Base-by-base conservation (phyloP, 2,113 vertebrate species). In the Pitta sordida region DNA sequence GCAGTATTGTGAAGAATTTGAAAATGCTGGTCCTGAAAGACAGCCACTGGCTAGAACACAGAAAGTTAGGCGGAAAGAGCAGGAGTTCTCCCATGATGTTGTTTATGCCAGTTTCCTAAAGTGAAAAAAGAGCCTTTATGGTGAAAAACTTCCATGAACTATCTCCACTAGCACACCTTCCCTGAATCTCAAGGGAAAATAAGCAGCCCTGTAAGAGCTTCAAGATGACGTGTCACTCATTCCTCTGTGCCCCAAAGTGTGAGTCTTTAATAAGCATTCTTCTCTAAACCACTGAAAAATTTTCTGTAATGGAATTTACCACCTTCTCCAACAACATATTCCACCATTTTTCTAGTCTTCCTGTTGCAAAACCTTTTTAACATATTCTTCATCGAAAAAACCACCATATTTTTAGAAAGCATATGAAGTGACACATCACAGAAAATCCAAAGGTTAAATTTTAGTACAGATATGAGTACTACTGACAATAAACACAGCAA, bases 81-180 rank as follows among this genome's bases (percentile, higher is more conserved):
- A 64, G 4, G 15, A 51, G 36, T 7, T 91, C 23, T 63, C 27
- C 39, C 43, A 74, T 30, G 18, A 70, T 52, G 23, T 13, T 48
- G 19, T 34, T 78, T 80, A 62, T 32, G 39, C 36, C 15, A 21
- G 22, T 71, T 71, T 87, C 48, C 70, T 65, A 53, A 77, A 60
- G 1, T n/a, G 34, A 62, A n/a, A 69, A 83, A 63, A 17, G 8
- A 86, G 21, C 27, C 14, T 77, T 65, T 41, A 32, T 0, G 0
- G 32, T 51, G 24, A 68, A 36, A 80, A 83, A 65, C 6, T 32
- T 48, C 32, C 24, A 48, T 44, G 52, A 36, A 32, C 2, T n/a
- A n/a, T 29, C 53, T 83, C 24, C 49, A 58, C 18, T 30, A 74
- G 26, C 7, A 65, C 9, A 22, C 3, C 11, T 12, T 53, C 43